A percentile compares a stretch with the other conserved stretches of the same genome.
phyloP scores from a whole-genome alignment of 2,113 vertebrate genomes.

The Xenus cinereus region DNA sequence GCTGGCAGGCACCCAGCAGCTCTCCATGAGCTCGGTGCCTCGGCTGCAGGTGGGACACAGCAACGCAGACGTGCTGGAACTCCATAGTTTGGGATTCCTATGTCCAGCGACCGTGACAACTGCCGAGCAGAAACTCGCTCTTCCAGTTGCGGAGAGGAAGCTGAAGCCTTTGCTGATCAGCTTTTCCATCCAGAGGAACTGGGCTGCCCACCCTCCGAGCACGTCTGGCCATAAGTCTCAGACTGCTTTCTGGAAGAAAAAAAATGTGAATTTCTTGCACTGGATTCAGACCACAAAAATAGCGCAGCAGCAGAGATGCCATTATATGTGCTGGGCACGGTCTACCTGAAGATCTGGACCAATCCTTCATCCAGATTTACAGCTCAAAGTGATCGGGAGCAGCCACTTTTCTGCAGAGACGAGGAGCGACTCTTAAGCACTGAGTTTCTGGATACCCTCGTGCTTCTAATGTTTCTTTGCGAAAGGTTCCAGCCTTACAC shows the following conservation, averaged over 20 bases:
- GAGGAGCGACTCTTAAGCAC: not conserved
- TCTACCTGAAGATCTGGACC: not conserved
- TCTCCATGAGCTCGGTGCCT: not conserved
- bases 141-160: not conserved
- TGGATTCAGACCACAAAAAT: not conserved
- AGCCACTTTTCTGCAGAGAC: not conserved
- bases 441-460: fast-evolving
- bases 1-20: not conserved
- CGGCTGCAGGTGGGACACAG: not conserved
- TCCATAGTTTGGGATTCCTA: not conserved
- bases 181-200: not conserved
- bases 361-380: not conserved
- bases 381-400: not conserved
- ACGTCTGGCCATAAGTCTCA: not conserved
- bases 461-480: not conserved
- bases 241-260: not conserved
- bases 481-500: not conserved
- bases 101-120: fast-evolving
- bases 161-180: not conserved
- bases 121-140: not conserved
- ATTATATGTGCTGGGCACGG: not conserved
- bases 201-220: not conserved
- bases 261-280: not conserved
- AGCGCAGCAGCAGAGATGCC: not conserved
- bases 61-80: not conserved